phyloP scores from a whole-genome alignment of 2,113 vertebrate species.

The Podarcis raffonei region DNA sequence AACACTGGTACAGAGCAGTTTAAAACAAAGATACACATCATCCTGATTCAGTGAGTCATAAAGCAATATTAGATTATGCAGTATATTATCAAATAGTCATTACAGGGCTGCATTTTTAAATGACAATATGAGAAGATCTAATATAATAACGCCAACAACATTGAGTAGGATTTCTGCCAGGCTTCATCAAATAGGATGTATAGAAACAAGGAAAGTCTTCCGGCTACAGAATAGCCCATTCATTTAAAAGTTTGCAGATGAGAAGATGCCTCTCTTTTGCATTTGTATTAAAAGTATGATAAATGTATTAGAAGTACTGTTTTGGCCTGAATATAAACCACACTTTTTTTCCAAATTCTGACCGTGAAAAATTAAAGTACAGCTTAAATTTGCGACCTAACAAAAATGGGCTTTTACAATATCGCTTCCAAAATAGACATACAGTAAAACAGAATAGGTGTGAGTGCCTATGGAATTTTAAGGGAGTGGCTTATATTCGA shows the following conservation, averaged over 20 bases:
- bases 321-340: too few relatives aligned
- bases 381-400: too few relatives aligned
- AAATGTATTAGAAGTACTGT: too few relatives aligned
- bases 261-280: conserved; percentile 17
- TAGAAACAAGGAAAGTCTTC: neutral
- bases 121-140: neutral
- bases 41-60: conserved; percentile 31
- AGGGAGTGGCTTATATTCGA: too few relatives aligned
- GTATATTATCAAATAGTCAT: conserved; percentile 29
- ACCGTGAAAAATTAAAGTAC: too few relatives aligned
- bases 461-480: too few relatives aligned
- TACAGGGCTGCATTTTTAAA: conserved; percentile 15
- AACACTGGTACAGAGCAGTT: neutral
- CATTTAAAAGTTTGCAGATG: conserved; percentile 7
- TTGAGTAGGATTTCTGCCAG: conserved; percentile 11
- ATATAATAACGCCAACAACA: conserved; percentile 4
- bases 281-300: neutral
- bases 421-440: too few relatives aligned
- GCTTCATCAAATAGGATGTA: neutral
- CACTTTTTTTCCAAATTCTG: too few relatives aligned
- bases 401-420: too few relatives aligned
- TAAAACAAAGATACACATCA: conserved; percentile 8
- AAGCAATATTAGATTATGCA: neutral
- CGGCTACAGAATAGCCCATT: neutral
- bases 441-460: too few relatives aligned